These are phyloP conservation scores for Melangyna quadrimaculata DNA, from an alignment of 2,888 invertebrate species.

Conservation along the genomic window DNA sequence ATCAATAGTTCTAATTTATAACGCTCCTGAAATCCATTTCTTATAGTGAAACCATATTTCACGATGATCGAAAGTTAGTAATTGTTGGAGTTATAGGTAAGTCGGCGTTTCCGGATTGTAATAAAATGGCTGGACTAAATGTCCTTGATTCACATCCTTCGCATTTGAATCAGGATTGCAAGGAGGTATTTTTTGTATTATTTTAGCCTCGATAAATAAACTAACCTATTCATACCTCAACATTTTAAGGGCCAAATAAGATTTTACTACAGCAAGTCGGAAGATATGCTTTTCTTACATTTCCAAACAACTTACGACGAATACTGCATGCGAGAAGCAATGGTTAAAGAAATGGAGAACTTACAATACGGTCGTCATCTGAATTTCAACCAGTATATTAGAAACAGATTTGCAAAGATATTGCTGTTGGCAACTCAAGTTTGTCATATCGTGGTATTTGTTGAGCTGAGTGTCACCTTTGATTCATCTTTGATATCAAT, in stretches of 20 bases:
- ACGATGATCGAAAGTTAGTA: slow-evolving; percentile 76
- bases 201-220: neutral
- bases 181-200: slow-evolving; percentile 72
- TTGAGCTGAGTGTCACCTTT: slow-evolving; percentile 83
- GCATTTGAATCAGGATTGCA: slow-evolving; percentile 73
- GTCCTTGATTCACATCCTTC: slow-evolving; percentile 75
- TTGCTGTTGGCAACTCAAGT: slow-evolving; percentile 89
- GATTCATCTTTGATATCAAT: slow-evolving; percentile 91
- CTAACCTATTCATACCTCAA: neutral
- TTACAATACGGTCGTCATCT: slow-evolving; percentile 78
- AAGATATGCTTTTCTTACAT: slow-evolving; percentile 82
- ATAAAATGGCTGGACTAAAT: slow-evolving; percentile 79
- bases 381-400: slow-evolving; percentile 76
- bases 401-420: slow-evolving; percentile 84
- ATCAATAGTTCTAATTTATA: too few relatives aligned
- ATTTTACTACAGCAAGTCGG: slow-evolving; percentile 83
- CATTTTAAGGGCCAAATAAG: slow-evolving; percentile 82
- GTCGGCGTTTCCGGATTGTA: slow-evolving; percentile 77
- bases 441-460: slow-evolving; percentile 88
- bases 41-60: slow-evolving; percentile 74
- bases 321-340: slow-evolving; percentile 75
- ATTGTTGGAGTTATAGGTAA: slow-evolving; percentile 80
- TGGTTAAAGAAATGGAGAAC: slow-evolving; percentile 75
- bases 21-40: neutral
- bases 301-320: slow-evolving; percentile 80